These are phyloP conservation scores for Brachionus sp. DNA, from an alignment of 1,140 invertebrate genomes.

Conservation along the genomic window DNA sequence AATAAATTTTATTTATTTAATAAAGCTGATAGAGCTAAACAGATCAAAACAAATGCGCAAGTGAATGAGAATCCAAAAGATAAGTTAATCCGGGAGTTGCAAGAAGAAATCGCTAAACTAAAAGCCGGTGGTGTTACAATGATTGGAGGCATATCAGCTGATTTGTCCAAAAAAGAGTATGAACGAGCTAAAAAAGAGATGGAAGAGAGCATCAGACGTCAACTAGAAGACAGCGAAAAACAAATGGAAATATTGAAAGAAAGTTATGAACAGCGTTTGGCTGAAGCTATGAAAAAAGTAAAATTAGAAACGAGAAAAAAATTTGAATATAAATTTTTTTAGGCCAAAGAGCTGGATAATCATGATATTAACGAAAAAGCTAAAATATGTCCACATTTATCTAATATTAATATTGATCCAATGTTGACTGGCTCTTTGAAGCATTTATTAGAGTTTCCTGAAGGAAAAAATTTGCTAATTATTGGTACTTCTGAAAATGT, in stretches of 20 bases:
- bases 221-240: constrained; percentile 62
- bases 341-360: constrained; percentile 43
- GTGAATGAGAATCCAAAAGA: constrained; percentile 66
- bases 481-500: not conserved
- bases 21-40: constrained; percentile 65
- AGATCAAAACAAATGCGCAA: constrained; percentile 64
- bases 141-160: not conserved
- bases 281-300: constrained; percentile 54
- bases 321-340: not conserved
- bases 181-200: constrained; percentile 60
- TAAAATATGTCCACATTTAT: constrained; percentile 63
- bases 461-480: constrained; percentile 49
- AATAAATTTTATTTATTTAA: not conserved
- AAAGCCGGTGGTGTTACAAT: constrained; percentile 48
- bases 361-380: constrained; percentile 60
- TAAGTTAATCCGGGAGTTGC: constrained; percentile 63
- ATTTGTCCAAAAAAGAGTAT: constrained; percentile 51
- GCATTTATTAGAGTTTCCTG: constrained; percentile 62
- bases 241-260: constrained; percentile 64
- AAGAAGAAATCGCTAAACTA: constrained; percentile 57
- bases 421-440: constrained; percentile 64
- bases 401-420: constrained; percentile 66
- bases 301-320: not conserved
- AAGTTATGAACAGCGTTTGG: constrained; percentile 63
- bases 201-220: constrained; percentile 60